phyloP scores from a whole-genome alignment of 2,888 invertebrate species.

The Calameuta filiformis region DNA sequence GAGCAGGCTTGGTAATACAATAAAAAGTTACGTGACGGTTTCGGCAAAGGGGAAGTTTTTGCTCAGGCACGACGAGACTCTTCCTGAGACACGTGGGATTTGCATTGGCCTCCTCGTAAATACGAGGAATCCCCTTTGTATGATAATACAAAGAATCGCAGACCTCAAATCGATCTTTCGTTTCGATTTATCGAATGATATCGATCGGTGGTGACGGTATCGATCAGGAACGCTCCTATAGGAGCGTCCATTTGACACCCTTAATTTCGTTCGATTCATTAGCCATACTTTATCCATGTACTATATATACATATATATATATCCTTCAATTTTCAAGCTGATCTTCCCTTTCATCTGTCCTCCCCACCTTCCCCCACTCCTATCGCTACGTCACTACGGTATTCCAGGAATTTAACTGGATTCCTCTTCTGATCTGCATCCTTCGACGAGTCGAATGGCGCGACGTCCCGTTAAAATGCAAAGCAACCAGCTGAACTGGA shows the following conservation, averaged over 20 bases:
- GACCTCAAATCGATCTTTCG: conserved; percentile 7
- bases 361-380: background rate
- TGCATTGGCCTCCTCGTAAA: conserved; percentile 51
- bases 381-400: background rate
- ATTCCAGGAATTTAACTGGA: background rate
- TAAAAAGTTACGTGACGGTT: conserved; percentile 25
- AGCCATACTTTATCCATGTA: background rate
- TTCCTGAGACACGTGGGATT: conserved; percentile 28
- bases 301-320: background rate
- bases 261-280: background rate
- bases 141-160: conserved; percentile 39
- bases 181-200: background rate
- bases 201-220: background rate
- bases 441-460: background rate
- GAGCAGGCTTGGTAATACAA: background rate
- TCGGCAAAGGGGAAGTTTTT: conserved; percentile 19
- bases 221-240: background rate
- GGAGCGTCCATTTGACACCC: background rate
- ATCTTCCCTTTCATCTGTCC: background rate
- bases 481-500: background rate
- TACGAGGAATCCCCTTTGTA: conserved; percentile 50
- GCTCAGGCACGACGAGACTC: conserved; percentile 17
- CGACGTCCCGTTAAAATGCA: background rate
- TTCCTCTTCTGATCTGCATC: background rate
- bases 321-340: no score